These are phyloP conservation scores for Leistus spinibarbis DNA, from an alignment of 2,888 invertebrate genomes.

Conservation along the genomic window DNA sequence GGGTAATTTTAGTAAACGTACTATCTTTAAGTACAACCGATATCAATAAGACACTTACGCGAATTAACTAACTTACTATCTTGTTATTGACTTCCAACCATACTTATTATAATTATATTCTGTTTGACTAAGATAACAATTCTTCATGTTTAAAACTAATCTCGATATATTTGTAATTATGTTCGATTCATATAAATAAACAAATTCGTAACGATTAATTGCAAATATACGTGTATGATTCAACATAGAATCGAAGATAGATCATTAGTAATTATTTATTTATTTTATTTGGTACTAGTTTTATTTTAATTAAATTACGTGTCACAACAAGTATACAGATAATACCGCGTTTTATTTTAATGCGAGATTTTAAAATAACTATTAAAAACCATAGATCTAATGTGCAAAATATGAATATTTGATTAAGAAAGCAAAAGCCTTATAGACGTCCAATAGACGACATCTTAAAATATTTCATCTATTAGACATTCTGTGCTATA, in stretches of 20 bases:
- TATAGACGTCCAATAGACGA: no score
- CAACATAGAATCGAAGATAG: not conserved
- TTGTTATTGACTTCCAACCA: conserved; percentile 22
- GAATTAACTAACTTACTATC: conserved; percentile 24
- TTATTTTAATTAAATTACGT: not conserved
- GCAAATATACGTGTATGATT: not conserved
- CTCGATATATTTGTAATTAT: not conserved
- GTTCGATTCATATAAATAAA: no score
- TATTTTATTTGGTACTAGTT: not conserved
- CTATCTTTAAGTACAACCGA: conserved; percentile 45
- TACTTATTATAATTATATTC: not conserved
- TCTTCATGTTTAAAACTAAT: not conserved
- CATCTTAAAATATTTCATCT: no score
- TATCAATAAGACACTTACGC: conserved; percentile 42
- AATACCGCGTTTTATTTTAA: not conserved
- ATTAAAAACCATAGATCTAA: not conserved
- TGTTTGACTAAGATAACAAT: conserved; percentile 13
- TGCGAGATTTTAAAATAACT: not conserved
- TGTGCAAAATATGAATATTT: not conserved
- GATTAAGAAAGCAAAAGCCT: not conserved
- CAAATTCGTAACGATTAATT: not conserved
- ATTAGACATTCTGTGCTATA: not conserved
- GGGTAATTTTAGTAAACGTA: not conserved
- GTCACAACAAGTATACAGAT: not conserved
- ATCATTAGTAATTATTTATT: not conserved